phyloP scores from a whole-genome alignment of 2,797 vertebrate genomes.

The Onychomys arenicola region DNA sequence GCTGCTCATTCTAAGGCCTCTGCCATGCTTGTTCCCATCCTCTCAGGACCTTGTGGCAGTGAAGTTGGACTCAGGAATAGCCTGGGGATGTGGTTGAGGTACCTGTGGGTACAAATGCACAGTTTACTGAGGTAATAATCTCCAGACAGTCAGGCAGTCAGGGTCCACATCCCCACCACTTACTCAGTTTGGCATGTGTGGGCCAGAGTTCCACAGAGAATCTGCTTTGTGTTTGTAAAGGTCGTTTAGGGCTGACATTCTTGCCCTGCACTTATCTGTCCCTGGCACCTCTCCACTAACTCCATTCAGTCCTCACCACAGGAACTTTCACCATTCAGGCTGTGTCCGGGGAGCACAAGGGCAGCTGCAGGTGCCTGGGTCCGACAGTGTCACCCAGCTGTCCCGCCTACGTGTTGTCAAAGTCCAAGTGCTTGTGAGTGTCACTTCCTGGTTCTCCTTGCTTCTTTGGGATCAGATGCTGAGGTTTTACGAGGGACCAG shows the following conservation, averaged over 20 bases:
- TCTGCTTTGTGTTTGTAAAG: not conserved
- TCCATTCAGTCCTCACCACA: fast-evolving
- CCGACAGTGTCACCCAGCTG: not conserved
- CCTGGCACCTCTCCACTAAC: conserved; percentile 37
- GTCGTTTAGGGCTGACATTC: not conserved
- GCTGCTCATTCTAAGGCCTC: not conserved
- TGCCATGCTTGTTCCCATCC: not conserved
- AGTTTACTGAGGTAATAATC: not conserved
- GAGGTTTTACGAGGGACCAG: too few species aligned
- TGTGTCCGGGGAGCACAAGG: not conserved
- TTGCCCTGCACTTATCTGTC: not conserved
- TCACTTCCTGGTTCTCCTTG: not conserved
- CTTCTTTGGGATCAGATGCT: not conserved
- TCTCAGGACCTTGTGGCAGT: conserved; percentile 42
- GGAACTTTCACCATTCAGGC: not conserved
- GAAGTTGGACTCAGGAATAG: not conserved
- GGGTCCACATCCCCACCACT: not conserved
- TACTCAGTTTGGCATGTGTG: not conserved
- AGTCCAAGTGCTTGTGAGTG: conserved; percentile 38
- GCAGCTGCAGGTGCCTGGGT: conserved; percentile 64
- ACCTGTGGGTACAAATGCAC: not conserved
- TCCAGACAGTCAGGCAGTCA: not conserved
- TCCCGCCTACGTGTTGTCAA: not conserved
- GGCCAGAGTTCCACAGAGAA: not conserved
- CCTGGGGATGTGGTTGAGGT: not conserved